A percentile compares a stretch with the other conserved stretches of the same genome.
These are phyloP conservation scores for Astur gentilis DNA, from an alignment of 2,113 vertebrate genomes.

Conservation along the genomic window DNA sequence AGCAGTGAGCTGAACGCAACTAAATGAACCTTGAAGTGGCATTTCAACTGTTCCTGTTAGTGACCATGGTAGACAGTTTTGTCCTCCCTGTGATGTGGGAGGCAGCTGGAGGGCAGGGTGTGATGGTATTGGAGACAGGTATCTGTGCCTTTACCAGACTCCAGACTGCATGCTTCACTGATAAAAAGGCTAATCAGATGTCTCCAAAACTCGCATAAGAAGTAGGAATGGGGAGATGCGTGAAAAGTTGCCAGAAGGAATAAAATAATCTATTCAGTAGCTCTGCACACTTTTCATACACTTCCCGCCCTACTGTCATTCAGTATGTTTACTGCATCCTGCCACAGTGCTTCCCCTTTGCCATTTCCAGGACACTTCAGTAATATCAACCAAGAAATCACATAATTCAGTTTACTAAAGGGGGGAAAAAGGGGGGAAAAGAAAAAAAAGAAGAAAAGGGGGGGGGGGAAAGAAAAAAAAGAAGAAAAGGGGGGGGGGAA, in stretches of 20 bases:
- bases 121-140: constrained; percentile 27
- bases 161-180: constrained; percentile 51
- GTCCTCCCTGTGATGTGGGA: constrained; percentile 52
- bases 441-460: too few species aligned
- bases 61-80: constrained; percentile 55
- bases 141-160: constrained; percentile 49
- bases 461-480: too few species aligned
- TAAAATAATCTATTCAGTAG: not conserved
- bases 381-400: not conserved
- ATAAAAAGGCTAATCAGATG: constrained; percentile 49
- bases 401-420: not conserved
- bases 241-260: not conserved
- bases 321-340: not conserved
- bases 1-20: constrained; percentile 68
- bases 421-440: too few species aligned
- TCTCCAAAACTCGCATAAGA: constrained; percentile 8
- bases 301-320: not conserved
- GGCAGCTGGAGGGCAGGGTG: constrained; percentile 59
- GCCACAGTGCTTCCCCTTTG: not conserved
- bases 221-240: not conserved
- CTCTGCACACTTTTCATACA: not conserved
- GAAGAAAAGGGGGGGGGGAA: too few species aligned
- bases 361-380: not conserved
- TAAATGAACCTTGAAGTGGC: constrained; percentile 75
- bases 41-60: constrained; percentile 66